Conservation (phyloP, 1,140 invertebrate species). For the Coboldia fuscipes region DNA sequence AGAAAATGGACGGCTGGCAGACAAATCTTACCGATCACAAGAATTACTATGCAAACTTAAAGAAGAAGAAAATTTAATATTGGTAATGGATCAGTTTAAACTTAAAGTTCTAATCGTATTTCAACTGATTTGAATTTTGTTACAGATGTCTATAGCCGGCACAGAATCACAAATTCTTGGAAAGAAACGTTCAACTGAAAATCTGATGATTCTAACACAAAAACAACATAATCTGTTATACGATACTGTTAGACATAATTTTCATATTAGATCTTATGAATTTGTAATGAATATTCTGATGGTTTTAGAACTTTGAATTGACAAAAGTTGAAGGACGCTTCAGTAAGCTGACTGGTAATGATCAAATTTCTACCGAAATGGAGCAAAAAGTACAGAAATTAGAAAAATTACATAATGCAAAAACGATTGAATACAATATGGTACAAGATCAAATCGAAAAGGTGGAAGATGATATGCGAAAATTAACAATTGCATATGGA, state of each 20-base stretch:
- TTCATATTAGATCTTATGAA: not conserved
- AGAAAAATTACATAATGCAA: not conserved
- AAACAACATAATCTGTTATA: too few relatives aligned
- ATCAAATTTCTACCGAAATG: not conserved
- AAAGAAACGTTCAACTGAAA: too few relatives aligned
- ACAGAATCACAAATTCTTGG: too few relatives aligned
- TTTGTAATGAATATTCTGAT: too few relatives aligned
- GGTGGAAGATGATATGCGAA: constrained; percentile 28
- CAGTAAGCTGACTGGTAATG: not conserved
- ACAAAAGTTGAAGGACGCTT: not conserved
- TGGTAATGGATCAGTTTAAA: constrained; percentile 1
- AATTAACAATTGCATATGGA: constrained; percentile 20
- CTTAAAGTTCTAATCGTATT: too few relatives aligned
- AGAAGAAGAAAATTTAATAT: constrained; percentile 10
- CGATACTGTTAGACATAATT: not conserved
- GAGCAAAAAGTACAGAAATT: not conserved
- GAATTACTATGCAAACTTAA: constrained; percentile 10
- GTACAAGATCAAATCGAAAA: constrained; percentile 26
- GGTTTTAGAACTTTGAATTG: not conserved
- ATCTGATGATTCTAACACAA: too few relatives aligned
- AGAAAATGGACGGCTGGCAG: constrained; percentile 13
- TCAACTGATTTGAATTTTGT: too few relatives aligned
- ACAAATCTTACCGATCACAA: constrained; percentile 13
- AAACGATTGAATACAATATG: constrained; percentile 4
- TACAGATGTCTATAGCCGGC: too few relatives aligned